phyloP scores from a whole-genome alignment of 2,888 invertebrate genomes.

The Sminthurides aquaticus region DNA sequence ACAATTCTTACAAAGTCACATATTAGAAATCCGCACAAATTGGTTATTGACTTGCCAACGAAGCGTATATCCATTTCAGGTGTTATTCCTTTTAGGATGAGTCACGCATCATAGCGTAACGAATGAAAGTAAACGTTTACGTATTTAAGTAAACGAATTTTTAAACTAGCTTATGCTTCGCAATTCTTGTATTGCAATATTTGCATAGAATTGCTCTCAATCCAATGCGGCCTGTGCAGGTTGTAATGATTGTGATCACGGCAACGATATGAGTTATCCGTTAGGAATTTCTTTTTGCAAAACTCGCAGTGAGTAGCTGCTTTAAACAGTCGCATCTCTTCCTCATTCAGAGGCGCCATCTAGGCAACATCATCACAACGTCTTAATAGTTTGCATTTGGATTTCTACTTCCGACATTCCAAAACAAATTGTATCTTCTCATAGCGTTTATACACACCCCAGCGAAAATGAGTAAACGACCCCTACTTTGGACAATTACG shows the following conservation, averaged over 20 bases:
- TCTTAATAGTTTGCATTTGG: no score
- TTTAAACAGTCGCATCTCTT: no score
- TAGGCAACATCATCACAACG: no score
- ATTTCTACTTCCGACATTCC: no score
- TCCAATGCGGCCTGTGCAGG: background rate
- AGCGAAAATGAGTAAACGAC: no score
- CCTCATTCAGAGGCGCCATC: no score
- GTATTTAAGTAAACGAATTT: background rate
- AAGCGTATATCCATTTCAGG: background rate
- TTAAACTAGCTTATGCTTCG: background rate
- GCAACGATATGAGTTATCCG: no score
- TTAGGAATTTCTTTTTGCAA: background rate
- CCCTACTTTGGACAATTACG: no score
- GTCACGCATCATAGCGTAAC: background rate
- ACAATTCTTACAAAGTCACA: background rate
- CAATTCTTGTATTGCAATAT: background rate
- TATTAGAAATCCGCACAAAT: background rate
- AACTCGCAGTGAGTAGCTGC: background rate
- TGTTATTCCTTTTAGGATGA: background rate
- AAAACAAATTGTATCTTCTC: no score
- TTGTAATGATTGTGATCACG: background rate
- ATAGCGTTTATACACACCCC: no score
- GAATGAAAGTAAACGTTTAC: background rate
- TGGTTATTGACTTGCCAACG: background rate
- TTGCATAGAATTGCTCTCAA: background rate